Percentiles rank a stretch among this genome's conserved stretches.
phyloP scores from a whole-genome alignment of 1,140 invertebrate species.

The Brachionus manjavacas region DNA sequence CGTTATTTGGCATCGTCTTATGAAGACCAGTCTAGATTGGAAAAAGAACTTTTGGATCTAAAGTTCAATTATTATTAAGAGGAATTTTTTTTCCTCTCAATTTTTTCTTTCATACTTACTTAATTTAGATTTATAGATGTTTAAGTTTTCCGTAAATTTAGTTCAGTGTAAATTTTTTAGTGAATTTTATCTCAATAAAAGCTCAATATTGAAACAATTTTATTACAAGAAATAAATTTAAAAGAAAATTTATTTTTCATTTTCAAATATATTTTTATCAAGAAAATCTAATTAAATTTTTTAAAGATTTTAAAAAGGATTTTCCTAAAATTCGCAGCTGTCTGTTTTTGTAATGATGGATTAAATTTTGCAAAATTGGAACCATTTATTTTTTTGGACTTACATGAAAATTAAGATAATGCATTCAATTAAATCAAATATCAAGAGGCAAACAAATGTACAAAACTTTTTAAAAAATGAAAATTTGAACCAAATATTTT shows the following conservation, averaged over 20 bases:
- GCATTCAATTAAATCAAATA: not conserved
- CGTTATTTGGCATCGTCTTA: not conserved
- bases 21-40: constrained; percentile 21
- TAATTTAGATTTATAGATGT: not conserved
- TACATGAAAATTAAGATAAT: too few species aligned
- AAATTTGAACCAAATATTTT: not conserved
- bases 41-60: constrained; percentile 29
- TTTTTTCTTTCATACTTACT: not conserved
- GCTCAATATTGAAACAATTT: not conserved
- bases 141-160: not conserved
- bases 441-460: not conserved
- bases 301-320: too few species aligned
- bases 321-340: too few species aligned
- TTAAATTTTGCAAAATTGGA: too few species aligned
- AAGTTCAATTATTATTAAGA: constrained; percentile 38
- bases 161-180: not conserved
- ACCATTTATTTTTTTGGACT: too few species aligned
- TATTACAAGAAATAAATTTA: not conserved
- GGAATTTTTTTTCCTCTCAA: not conserved
- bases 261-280: too few species aligned
- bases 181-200: not conserved
- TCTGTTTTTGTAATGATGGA: too few species aligned
- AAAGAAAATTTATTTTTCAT: not conserved
- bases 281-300: too few species aligned
- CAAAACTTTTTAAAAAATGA: not conserved